Percentiles rank a stretch among this genome's conserved stretches.
Evolutionary conservation across 2,113 vertebrate genomes (phyloP).

Genomic region (Sporophila hypoxantha): DNA sequence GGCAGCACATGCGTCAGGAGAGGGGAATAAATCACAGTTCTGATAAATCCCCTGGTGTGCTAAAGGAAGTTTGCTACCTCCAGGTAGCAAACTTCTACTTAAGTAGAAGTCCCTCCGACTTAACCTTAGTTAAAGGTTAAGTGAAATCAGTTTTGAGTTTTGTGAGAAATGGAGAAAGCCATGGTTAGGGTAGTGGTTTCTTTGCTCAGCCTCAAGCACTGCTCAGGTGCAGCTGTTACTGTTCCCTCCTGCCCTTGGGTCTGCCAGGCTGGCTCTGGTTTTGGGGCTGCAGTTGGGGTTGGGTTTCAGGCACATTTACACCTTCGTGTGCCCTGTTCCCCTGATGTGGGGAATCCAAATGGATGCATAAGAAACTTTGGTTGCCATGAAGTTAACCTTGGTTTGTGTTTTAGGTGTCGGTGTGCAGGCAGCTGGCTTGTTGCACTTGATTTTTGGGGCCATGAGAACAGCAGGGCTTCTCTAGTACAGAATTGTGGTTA

Average conservation of each 20-base stretch:
- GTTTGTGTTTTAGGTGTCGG: neutral
- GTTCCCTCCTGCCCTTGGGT: neutral
- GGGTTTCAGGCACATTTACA: neutral
- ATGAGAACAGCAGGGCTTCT: neutral
- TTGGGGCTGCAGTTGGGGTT: neutral
- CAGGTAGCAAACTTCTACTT: neutral
- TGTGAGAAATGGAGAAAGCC: neutral
- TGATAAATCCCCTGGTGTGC: neutral
- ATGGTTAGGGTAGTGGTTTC: neutral
- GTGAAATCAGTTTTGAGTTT: neutral
- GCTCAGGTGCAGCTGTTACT: neutral
- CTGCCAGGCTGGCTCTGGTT: neutral
- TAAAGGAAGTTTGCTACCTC: neutral
- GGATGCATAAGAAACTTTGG: fast-evolving
- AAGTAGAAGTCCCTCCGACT: too few species aligned
- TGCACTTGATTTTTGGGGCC: neutral
- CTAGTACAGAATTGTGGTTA: neutral
- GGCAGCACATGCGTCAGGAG: neutral
- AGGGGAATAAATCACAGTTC: neutral
- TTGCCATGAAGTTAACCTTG: neutral
- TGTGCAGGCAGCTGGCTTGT: neutral
- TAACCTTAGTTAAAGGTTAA: neutral
- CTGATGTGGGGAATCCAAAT: fast-evolving
- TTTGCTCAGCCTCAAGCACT: neutral
- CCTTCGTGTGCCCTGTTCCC: neutral